Evolutionary conservation across 2,797 vertebrate species (phyloP).

Genomic region (Sebastiscus albofasciatus): DNA sequence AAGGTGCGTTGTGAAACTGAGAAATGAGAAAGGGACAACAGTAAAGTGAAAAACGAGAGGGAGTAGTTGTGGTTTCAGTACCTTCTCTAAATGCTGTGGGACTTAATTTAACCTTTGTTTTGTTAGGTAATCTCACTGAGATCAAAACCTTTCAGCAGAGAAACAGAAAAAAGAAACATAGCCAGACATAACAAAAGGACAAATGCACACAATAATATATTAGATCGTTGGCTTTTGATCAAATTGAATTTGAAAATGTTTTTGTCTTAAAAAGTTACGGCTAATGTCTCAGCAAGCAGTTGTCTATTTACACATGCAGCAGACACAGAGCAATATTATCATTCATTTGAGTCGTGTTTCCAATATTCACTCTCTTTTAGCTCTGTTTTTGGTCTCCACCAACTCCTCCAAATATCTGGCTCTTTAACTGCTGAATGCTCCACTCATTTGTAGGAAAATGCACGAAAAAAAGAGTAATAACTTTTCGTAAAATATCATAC

Average conservation of each 20-base stretch:
- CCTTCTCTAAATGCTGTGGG: neutral
- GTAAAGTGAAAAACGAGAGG: slow-evolving; percentile 39
- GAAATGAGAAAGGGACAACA: slow-evolving; percentile 26
- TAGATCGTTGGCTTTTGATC: neutral
- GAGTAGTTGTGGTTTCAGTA: slow-evolving; percentile 35
- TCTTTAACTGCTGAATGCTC: neutral
- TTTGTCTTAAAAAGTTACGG: neutral
- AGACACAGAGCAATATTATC: neutral
- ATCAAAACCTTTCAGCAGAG: neutral
- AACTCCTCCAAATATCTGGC: neutral
- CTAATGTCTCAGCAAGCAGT: neutral
- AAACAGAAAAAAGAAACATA: neutral
- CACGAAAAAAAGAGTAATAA: too few species aligned
- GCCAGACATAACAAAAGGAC: neutral
- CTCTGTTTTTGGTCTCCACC: neutral
- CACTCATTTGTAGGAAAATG: too few species aligned
- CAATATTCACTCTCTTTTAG: neutral
- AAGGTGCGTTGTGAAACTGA: slow-evolving; percentile 36
- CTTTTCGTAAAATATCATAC: too few species aligned
- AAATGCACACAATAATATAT: neutral
- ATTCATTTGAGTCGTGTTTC: neutral
- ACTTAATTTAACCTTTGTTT: neutral
- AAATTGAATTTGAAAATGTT: neutral
- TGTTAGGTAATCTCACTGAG: neutral
- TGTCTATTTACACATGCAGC: neutral